Conservation (phyloP, 2,888 invertebrate species). For the Eilema depressum region DNA sequence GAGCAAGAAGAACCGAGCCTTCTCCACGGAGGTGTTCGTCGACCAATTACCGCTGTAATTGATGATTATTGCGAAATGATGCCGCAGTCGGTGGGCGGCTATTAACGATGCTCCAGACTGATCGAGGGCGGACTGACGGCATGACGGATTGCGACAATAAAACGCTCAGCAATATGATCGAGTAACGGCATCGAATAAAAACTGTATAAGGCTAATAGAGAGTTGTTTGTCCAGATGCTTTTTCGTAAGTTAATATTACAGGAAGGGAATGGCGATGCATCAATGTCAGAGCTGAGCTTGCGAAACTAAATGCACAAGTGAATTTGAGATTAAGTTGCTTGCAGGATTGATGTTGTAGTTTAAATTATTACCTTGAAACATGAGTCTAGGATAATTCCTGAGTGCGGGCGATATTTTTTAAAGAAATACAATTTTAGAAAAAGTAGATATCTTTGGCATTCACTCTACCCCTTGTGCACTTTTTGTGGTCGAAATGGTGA, state of each 20-base stretch:
- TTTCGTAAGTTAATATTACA: constrained; percentile 39
- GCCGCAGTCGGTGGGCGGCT: constrained; percentile 57
- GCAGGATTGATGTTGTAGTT: background rate
- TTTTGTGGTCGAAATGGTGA: too few species aligned
- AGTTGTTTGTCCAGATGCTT: constrained; percentile 30
- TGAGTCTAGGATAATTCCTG: background rate
- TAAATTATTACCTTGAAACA: background rate
- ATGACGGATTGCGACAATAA: constrained; percentile 58
- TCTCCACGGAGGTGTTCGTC: constrained; percentile 61
- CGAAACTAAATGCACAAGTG: background rate
- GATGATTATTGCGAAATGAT: constrained; percentile 74
- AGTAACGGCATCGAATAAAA: constrained; percentile 20
- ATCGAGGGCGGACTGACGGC: constrained; percentile 58
- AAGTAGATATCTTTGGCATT: too few species aligned
- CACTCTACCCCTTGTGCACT: too few species aligned
- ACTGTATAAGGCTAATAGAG: constrained; percentile 19
- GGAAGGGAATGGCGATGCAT: constrained; percentile 38
- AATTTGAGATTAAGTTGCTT: background rate
- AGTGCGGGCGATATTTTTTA: too few species aligned
- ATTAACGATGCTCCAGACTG: constrained; percentile 50
- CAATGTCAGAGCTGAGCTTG: constrained; percentile 35
- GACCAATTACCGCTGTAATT: constrained; percentile 70
- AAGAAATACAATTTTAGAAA: too few species aligned
- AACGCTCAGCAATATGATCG: constrained; percentile 46
- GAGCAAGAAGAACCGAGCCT: constrained; percentile 57